Base-by-base conservation (phyloP, 37 sponge, comb jelly and placozoan genomes). In the Cliona cf. orientalis region DNA sequence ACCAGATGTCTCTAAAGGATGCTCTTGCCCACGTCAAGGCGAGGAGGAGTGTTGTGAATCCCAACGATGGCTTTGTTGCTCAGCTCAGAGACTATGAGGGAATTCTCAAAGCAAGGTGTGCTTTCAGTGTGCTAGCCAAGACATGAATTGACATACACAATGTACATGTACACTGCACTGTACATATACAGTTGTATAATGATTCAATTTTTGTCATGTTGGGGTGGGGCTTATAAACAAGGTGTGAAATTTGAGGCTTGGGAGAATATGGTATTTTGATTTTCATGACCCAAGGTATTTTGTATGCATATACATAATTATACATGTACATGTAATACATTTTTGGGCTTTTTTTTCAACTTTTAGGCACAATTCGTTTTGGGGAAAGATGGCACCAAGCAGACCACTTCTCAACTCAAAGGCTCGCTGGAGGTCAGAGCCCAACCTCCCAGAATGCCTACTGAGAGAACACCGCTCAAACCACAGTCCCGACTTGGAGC, bases 51-150 rank as follows among this genome's bases (percentile, higher is more conserved):
- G 76, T 85, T 42, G 75, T 94, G 64, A 98, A 98, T 40, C 99
- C 99, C 58, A 98, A 98, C 62, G 81, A 85, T 17, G 95, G 97
- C 9, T 98, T 98, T 73, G 60, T 79, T 29, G 5, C 75, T 26
- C 99, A 98, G 72, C 84, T 98, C 53, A 67, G 78, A 22, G 80
- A 87, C 3, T 98, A 98, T 53, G 95, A 98, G 74, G 99, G 97
- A 36, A 96, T 98, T 42, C 75, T 98, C 9, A 89, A 72, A 58
- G 99, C 99, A 44, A 94, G 99, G 99, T 98, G 41, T 25, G 78
- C 0, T n/a, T n/a, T n/a, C 55, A 49, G 55, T 49, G 14, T 49
- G 55, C 55, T 19, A 19, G 55, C n/a, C n/a, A n/a, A n/a, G n/a
- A n/a, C n/a, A n/a, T n/a, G n/a, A n/a, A n/a, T n/a, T n/a, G n/a